Conservation (phyloP, 2,888 invertebrate species). For the Abscondita cerata region DNA sequence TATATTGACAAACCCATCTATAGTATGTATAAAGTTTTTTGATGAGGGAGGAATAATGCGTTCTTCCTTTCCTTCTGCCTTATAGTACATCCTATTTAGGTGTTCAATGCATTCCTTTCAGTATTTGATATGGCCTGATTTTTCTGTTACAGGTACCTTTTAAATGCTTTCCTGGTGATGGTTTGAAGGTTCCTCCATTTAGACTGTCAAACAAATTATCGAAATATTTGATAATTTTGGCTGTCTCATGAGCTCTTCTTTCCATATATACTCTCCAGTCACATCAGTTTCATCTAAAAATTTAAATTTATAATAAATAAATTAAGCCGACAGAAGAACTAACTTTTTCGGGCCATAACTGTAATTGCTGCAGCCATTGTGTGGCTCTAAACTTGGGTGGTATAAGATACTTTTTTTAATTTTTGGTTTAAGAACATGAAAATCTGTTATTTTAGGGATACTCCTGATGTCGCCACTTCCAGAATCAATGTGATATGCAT, state of each 20-base stretch:
- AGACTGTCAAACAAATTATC: slow-evolving; percentile 8
- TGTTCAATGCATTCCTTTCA: background rate
- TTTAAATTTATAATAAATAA: background rate
- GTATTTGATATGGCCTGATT: background rate
- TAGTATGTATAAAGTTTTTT: background rate
- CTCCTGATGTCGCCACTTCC: too few species aligned
- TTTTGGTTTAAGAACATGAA: background rate
- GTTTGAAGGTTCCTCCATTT: slow-evolving; percentile 3
- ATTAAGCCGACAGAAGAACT: background rate
- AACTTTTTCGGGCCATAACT: slow-evolving; percentile 3
- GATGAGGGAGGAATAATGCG: background rate
- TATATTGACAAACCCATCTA: background rate
- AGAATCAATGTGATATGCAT: too few species aligned
- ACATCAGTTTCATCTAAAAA: slow-evolving; percentile 9
- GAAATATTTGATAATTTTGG: background rate
- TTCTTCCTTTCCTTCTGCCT: background rate
- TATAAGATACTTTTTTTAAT: slow-evolving; percentile 4
- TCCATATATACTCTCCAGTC: background rate
- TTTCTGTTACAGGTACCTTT: background rate
- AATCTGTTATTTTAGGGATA: background rate
- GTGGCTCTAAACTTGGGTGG: slow-evolving; percentile 3
- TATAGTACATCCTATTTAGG: background rate
- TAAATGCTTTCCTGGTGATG: background rate
- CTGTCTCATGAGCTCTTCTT: background rate
- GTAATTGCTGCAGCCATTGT: slow-evolving; percentile 1